A percentile compares a stretch with the other conserved stretches of the same genome.
Evolutionary conservation across 2,113 vertebrate species (phyloP).

Genomic region (Boleophthalmus pectinirostris): DNA sequence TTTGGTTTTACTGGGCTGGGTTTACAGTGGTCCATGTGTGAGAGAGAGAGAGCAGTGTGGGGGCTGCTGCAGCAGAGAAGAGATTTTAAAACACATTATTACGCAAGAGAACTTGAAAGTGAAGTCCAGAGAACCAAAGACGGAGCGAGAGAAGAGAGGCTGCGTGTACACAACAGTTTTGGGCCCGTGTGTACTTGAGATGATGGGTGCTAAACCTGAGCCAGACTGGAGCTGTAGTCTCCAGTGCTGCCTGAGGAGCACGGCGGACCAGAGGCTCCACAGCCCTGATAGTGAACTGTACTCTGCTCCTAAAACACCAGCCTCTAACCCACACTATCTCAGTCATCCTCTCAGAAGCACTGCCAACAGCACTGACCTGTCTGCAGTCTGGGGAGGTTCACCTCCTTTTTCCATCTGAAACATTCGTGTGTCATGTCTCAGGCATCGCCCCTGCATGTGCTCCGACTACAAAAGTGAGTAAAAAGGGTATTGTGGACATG

Average conservation of each 20-base stretch:
- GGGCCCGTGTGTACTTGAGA: constrained; percentile 24
- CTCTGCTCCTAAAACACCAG: constrained; percentile 36
- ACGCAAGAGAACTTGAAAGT: constrained; percentile 34
- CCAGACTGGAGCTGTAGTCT: constrained; percentile 36
- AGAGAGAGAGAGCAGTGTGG: not conserved
- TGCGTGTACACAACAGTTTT: constrained; percentile 12
- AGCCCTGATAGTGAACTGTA: constrained; percentile 47
- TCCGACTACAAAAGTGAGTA: constrained; percentile 7
- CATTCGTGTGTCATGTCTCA: constrained; percentile 25
- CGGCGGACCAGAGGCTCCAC: constrained; percentile 62
- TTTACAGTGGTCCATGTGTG: constrained; percentile 10
- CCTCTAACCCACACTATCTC: constrained; percentile 33
- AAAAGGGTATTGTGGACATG: not conserved
- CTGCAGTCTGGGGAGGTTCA: constrained; percentile 16
- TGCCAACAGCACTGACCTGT: constrained; percentile 27
- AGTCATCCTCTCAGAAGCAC: constrained; percentile 12
- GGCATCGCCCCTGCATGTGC: constrained; percentile 18
- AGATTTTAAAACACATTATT: constrained; percentile 21
- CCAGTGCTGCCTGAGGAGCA: constrained; percentile 68
- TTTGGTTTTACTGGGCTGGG: constrained; percentile 9
- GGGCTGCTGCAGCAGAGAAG: not conserved
- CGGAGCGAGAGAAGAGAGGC: constrained; percentile 6
- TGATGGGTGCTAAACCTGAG: constrained; percentile 9
- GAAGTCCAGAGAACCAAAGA: constrained; percentile 12
- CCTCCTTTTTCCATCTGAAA: constrained; percentile 33